phyloP scores from a whole-genome alignment of 2,797 vertebrate genomes.

The Morus bassanus region DNA sequence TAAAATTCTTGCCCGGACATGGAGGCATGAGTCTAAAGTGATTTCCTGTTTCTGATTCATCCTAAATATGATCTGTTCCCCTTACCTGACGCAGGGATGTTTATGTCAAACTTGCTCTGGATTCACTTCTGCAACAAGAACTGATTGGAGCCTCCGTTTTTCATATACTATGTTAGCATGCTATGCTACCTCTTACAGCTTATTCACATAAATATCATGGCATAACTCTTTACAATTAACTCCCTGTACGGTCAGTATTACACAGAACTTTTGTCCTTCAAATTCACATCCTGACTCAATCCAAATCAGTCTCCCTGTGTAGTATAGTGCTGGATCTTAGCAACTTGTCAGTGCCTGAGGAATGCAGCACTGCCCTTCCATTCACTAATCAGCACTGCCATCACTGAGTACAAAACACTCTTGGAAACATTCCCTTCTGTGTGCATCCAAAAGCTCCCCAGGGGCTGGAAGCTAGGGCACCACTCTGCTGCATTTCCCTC shows the following conservation, averaged over 20 bases:
- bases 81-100: conserved; percentile 81
- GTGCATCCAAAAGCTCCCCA: not conserved
- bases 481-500: not conserved
- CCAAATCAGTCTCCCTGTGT: not conserved
- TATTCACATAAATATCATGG: not conserved
- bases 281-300: not conserved
- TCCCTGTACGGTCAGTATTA: not conserved
- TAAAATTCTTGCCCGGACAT: not conserved
- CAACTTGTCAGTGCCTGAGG: not conserved
- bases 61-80: not conserved
- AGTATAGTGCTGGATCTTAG: not conserved
- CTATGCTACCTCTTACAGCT: not conserved
- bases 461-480: not conserved
- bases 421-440: not conserved
- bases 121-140: conserved; percentile 84
- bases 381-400: not conserved
- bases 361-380: not conserved
- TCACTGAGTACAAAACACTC: not conserved
- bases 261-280: not conserved
- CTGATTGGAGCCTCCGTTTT: conserved; percentile 82
- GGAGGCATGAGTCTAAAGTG: not conserved
- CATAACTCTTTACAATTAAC: not conserved
- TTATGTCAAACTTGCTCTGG: conserved; percentile 80
- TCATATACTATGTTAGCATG: conserved; percentile 82
- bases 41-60: conserved; percentile 19